Conservation (phyloP, 2,797 vertebrate genomes). For the Rhinichthys osculus region DNA sequence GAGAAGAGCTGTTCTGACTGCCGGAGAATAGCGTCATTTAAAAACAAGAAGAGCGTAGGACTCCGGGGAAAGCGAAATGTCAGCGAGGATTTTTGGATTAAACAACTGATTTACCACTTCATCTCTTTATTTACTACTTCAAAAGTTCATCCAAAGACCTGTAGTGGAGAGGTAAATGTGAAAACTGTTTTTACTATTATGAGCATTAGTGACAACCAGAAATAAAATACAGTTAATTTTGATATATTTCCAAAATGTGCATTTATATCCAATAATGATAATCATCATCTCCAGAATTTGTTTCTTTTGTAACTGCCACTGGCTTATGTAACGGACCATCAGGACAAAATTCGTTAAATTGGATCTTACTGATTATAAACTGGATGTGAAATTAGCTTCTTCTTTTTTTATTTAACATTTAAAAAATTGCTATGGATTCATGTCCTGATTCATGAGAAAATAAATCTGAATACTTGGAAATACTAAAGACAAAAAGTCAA, state of each 20-base stretch:
- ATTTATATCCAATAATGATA: background rate
- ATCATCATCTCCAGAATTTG: background rate
- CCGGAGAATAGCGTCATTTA: conserved; percentile 42
- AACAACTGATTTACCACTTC: conserved; percentile 21
- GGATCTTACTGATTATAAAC: background rate
- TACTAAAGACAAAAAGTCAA: background rate
- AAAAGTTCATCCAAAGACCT: conserved; percentile 33
- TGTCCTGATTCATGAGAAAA: background rate
- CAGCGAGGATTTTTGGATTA: conserved; percentile 38
- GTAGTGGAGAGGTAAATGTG: conserved; percentile 37
- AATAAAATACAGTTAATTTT: background rate
- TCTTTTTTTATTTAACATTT: too few relatives aligned
- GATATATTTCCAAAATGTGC: background rate
- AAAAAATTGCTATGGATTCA: background rate
- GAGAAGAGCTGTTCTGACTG: conserved; percentile 21
- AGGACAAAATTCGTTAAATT: background rate
- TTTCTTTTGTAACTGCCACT: background rate
- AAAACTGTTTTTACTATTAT: background rate
- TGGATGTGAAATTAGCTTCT: background rate
- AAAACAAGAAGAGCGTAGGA: conserved; percentile 13
- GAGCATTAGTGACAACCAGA: background rate
- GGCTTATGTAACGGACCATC: background rate
- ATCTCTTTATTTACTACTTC: conserved; percentile 26
- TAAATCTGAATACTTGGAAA: background rate
- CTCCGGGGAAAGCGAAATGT: conserved; percentile 54